Base-by-base conservation (phyloP, 2,113 vertebrate genomes). In the Oncorhynchus gorbuscha region DNA sequence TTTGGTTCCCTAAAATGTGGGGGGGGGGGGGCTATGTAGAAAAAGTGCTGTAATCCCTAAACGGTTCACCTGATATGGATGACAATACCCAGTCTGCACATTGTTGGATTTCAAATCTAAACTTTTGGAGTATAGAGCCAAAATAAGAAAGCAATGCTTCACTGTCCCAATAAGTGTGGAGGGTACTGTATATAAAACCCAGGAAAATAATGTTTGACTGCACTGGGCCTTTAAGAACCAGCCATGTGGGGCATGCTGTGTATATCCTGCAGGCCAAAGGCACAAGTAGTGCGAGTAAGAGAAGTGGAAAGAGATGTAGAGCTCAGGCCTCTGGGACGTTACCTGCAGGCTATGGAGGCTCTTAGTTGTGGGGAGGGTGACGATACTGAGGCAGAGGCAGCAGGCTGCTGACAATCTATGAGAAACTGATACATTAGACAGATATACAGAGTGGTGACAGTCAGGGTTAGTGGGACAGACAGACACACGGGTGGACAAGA, bases 341-440 rank as follows among this genome's bases (percentile, higher is more conserved):
- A 99, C 96, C 97, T 99, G 95, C 89, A 93, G 85, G 88, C 92
- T 76, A 91, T 90, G 88, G 93, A 93, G 90, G 93, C 92, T 94
- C 91, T 95, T 95, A 98, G 92, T 96, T 97, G 96, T 96, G 95
- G 94, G 96, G 94, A 94, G 93, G 94, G 93, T 95, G 96, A 88
- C 95, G 96, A 91, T 98, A 98, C 85, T 96, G 97, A 95, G 95
- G 95, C 95, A 98, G n/a, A 20, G 59, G 96, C 94, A 98, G 96
- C 94, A 98, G 96, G 93, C 97, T 98, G 96, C 96, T 97, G 96
- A 99, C 96, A 97, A 99, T 99, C 97, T 99, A 97, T 92, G 92
- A 99, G 95, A 99, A 94, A 99, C 98, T 99, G 96, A 97, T 95
- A 97, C 95, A 97, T 98, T 99, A 99, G 97, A 97, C 94, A 98